These are phyloP conservation scores for Trachymyrmex cornetzi DNA, from an alignment of 1,140 invertebrate species.

Conservation along the genomic window DNA sequence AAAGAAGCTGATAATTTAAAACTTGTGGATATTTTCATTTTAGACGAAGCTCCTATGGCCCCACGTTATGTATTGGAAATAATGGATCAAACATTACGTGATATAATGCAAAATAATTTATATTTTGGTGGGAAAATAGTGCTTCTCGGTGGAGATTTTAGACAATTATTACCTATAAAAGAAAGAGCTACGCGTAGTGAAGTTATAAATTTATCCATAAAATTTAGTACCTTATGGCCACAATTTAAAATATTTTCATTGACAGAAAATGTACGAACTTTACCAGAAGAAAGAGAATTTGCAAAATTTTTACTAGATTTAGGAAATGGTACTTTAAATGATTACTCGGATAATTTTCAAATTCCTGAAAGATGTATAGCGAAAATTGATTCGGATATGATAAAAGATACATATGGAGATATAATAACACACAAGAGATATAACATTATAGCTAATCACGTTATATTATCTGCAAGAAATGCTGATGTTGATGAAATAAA, in stretches of 20 bases:
- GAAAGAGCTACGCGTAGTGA: neutral
- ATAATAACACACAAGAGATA: neutral
- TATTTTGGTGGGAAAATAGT: conserved; percentile 15
- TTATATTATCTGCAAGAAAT: neutral
- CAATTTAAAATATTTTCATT: conserved; percentile 41
- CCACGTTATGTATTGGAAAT: neutral
- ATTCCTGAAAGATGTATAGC: conserved; percentile 1
- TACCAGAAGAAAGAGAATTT: conserved; percentile 20
- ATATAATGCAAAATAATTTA: conserved; percentile 19
- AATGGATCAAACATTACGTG: conserved; percentile 21
- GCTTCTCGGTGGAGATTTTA: conserved; percentile 18
- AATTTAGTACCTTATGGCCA: conserved; percentile 25
- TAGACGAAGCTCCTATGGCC: neutral
- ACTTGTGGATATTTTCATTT: neutral
- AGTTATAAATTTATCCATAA: conserved; percentile 37
- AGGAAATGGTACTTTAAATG: conserved; percentile 21
- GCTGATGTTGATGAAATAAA: neutral
- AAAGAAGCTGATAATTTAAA: conserved; percentile 13
- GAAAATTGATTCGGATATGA: neutral
- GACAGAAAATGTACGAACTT: conserved; percentile 5
- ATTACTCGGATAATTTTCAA: conserved; percentile 8
- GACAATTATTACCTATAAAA: conserved; percentile 16
- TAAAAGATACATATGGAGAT: neutral
- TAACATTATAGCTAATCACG: too few relatives aligned
- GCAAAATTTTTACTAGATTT: conserved; percentile 27